A percentile compares a stretch with the other conserved stretches of the same genome.
phyloP scores from a whole-genome alignment of 37 sponge, comb jelly and placozoan genomes.

The Cliona cf. orientalis region DNA sequence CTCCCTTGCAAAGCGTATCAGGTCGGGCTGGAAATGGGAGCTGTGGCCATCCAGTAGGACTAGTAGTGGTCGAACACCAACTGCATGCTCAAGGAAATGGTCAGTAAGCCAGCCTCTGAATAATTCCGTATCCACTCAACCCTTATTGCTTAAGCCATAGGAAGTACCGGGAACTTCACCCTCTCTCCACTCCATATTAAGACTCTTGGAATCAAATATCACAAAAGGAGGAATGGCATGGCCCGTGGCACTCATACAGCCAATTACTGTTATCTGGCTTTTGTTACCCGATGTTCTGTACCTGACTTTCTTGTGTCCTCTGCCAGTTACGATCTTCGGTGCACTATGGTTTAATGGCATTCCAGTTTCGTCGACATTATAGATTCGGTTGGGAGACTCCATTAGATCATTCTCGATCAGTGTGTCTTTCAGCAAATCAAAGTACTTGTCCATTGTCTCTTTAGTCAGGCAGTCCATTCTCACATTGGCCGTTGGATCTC shows the following conservation, averaged over 20 bases:
- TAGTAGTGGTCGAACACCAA: conserved; percentile 17
- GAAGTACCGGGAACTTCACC: conserved; percentile 41
- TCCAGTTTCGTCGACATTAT: conserved; percentile 53
- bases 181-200: conserved; percentile 21
- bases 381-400: conserved; percentile 12
- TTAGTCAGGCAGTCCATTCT: conserved; percentile 22
- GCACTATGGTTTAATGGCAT: conserved; percentile 40
- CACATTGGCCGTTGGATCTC: conserved; percentile 3
- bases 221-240: conserved; percentile 43
- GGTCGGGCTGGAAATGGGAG: conserved; percentile 27
- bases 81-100: conserved; percentile 38
- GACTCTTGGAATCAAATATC: conserved; percentile 36
- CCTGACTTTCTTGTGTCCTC: conserved; percentile 26
- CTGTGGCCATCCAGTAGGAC: conserved; percentile 41
- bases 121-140: conserved; percentile 40
- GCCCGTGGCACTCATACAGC: conserved; percentile 36
- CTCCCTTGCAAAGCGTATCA: conserved; percentile 15
- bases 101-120: conserved; percentile 17
- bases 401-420: conserved; percentile 18
- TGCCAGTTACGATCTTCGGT: conserved; percentile 23
- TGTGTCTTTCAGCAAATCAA: conserved; percentile 26
- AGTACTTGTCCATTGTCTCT: conserved; percentile 44
- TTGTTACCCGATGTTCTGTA: conserved; percentile 22
- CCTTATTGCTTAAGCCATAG: conserved; percentile 33
- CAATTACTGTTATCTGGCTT: conserved; percentile 46